Evolutionary conservation across 2,888 invertebrate species (phyloP), one percentile per base, ranked within the genome.

Genomic region (Eupelmus urozonus): DNA sequence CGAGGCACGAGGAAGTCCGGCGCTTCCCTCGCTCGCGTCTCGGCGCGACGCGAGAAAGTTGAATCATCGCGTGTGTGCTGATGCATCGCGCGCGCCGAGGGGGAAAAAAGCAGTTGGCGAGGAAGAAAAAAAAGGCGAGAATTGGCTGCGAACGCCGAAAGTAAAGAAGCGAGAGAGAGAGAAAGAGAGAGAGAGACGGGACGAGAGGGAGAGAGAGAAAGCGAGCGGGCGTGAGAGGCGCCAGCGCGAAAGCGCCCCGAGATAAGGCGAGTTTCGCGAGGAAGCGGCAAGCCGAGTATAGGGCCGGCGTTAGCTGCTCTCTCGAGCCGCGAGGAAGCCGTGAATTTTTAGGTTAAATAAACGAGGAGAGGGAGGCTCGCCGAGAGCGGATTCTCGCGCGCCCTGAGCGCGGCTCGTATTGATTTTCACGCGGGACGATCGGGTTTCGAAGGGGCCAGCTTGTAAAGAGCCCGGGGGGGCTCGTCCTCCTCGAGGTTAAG

Each of bases 381-480:
- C 1, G 53, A 49, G 27, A 20, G 9, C 25, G 40, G n/a, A 45
- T 45, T 45, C 13, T 16, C 11, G 42, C 73, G 76, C 75, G 80
- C 71, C 66, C 60, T 16, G 2, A 13, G 13, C 20, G 42, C 60
- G 0, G 29, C 73, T 82, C 83, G 87, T 89, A 89, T 89, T 89
- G 89, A 89, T 89, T 89, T 89, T 89, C 87, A 85, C 51, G 18
- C 51, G 23, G 85, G 85, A 86, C 83, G 86, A 87, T 87, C 82
- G 63, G 76, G 34, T n/a, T n/a, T n/a, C n/a, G 16, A 70, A 59
- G 79, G n/a, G n/a, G 62, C 77, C 55, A 34, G 9, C 3, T 3
- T 9, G 9, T 5, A 34, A 55, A 55, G 34, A 70, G 40, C 65
- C 70, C 59, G 57, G 76, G 51, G n/a, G n/a, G n/a, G 34, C 34